Base-by-base conservation (phyloP, 2,888 invertebrate species). In the Pecten maximus region DNA sequence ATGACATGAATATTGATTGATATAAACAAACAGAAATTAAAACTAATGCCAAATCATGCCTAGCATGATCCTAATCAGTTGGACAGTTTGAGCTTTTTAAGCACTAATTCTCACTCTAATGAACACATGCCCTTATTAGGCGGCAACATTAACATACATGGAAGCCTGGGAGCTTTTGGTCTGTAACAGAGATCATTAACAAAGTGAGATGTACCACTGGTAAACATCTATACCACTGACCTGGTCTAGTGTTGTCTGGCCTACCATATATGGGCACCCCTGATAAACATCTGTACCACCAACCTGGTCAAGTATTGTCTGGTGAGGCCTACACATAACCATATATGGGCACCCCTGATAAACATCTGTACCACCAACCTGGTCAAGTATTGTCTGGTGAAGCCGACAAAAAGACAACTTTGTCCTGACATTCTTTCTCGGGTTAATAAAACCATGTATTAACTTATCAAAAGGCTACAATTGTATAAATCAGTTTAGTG, bases 71-170 rank as follows among this genome's bases (percentile, higher is more conserved):
- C 35, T 2, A 74, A 23, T 35, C 74, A 74, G 12, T 74, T 74
- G 74, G 74, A 74, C 74, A 74, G 74, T 74, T 74, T 74, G 74
- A 74, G 74, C 74, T 74, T 74, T 74, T 74, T 74, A 74, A 74
- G 74, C 74, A 74, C 74, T 74, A 74, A n/a, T 23, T 23, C 10
- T 74, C 35, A 54, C 74, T 74, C 74, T 74, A 74, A 74, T 74
- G 74, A 74, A 74, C 74, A 74, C 74, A 74, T 74, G 74, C 74
- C 74, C 74, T 35, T 74, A 74, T 74, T 28, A 35, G 74, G 74
- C 74, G 74, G 74, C 28, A 28, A 74, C 74, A 74, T 74, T n/a
- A n/a, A 60, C 60, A 16, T n/a, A 74, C 74, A 74, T 74, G 74
- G 74, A 74, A 74, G 74, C 74, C 74, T 74, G 74, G 74, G 74